Evolutionary conservation across 1,140 invertebrate species (phyloP).

Genomic region (Drosophila subpulchrella): DNA sequence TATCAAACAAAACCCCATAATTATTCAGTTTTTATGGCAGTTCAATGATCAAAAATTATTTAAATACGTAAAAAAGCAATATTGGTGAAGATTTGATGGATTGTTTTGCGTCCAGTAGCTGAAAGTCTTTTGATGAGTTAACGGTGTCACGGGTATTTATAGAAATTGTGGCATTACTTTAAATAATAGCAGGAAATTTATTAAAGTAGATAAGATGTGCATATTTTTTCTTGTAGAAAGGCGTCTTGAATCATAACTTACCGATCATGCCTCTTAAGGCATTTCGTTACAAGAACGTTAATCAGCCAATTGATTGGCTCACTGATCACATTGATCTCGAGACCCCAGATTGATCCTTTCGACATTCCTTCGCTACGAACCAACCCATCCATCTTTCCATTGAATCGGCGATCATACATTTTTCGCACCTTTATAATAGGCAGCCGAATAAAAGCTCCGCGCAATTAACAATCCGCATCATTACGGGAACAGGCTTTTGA

Average conservation of each 20-base stretch:
- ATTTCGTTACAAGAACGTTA: neutral
- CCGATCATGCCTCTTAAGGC: neutral
- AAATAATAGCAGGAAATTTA: neutral
- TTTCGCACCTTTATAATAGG: slow-evolving; percentile 21
- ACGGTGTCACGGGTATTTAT: neutral
- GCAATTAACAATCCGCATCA: slow-evolving; percentile 37
- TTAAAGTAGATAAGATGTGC: too few species aligned
- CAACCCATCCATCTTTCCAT: slow-evolving; percentile 16
- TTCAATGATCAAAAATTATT: slow-evolving; percentile 28
- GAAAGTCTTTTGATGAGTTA: neutral
- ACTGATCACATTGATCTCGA: slow-evolving; percentile 9
- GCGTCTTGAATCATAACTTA: neutral
- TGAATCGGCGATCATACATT: slow-evolving; percentile 9
- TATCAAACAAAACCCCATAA: slow-evolving; percentile 9
- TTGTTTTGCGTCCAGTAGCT: slow-evolving; percentile 6
- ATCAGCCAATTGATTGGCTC: slow-evolving; percentile 5
- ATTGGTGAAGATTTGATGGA: neutral
- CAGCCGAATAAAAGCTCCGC: slow-evolving; percentile 13
- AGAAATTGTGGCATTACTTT: neutral
- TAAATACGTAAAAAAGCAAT: neutral
- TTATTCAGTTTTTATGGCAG: slow-evolving; percentile 10
- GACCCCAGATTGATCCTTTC: slow-evolving; percentile 6
- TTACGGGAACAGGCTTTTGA: slow-evolving; percentile 15
- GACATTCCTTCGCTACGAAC: neutral
- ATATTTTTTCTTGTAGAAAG: too few species aligned